Conservation (phyloP, 35 echinoderm and acorn worm genomes). For the Strongylocentrotus purpuratus region DNA sequence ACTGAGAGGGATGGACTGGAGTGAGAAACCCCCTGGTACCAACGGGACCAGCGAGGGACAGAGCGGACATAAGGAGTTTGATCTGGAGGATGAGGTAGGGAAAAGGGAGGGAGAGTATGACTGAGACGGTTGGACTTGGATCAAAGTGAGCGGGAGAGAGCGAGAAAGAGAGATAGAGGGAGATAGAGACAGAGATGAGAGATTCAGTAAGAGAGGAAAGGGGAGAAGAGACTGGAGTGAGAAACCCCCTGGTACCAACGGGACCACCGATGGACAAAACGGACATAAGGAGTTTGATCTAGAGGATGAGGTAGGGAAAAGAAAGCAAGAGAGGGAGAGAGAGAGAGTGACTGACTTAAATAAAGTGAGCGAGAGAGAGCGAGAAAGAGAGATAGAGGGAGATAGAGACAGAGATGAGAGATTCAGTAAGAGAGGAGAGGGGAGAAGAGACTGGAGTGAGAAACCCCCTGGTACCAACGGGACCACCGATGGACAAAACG, state of each 20-base stretch:
- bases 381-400: too few relatives aligned
- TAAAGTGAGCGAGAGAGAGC: too few relatives aligned
- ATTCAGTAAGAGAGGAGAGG: too few relatives aligned
- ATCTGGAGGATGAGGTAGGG: constrained; percentile 52
- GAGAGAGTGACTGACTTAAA: neutral
- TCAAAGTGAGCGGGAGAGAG: too few relatives aligned
- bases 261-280: neutral
- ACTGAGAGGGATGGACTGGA: neutral
- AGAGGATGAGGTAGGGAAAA: constrained; percentile 51
- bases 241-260: neutral
- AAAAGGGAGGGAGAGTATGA: neutral
- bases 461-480: too few relatives aligned
- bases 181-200: too few relatives aligned
- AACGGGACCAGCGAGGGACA: neutral
- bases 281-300: constrained; percentile 54
- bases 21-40: neutral
- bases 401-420: too few relatives aligned
- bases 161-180: too few relatives aligned
- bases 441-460: too few relatives aligned
- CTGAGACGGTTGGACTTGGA: neutral
- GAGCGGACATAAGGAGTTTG: constrained; percentile 54
- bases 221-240: neutral
- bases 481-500: too few relatives aligned
- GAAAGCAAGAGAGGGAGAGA: neutral
- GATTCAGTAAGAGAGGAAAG: neutral